Evolutionary conservation across 2,888 invertebrate species (phyloP).

Genomic region (Trissolcus japonicus): DNA sequence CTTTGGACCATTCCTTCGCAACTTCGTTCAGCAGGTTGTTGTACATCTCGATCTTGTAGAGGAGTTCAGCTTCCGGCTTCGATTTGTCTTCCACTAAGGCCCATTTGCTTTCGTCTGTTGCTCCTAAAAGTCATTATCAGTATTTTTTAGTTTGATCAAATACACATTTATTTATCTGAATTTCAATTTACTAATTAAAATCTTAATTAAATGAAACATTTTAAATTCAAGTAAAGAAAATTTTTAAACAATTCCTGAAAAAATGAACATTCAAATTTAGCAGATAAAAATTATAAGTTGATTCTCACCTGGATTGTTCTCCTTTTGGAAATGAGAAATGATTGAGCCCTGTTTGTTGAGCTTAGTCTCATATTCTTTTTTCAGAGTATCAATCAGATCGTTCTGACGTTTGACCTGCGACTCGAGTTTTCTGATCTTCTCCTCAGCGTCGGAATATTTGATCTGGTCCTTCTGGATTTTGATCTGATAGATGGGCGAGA

Average conservation of each 20-base stretch:
- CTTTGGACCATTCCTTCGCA: conserved; percentile 23
- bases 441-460: not conserved
- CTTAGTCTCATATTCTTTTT: conserved; percentile 4
- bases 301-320: not conserved
- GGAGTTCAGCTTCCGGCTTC: conserved; percentile 11
- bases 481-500: conserved; percentile 16
- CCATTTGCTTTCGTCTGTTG: not conserved
- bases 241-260: no score
- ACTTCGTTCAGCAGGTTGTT: conserved; percentile 17
- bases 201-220: no score
- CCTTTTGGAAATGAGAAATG: not conserved
- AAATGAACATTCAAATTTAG: no score
- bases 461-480: conserved; percentile 18
- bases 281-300: no score
- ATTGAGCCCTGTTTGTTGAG: conserved; percentile 5
- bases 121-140: not conserved
- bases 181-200: no score
- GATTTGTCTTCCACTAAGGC: conserved; percentile 4
- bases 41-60: conserved; percentile 25
- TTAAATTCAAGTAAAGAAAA: no score
- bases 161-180: no score
- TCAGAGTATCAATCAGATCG: conserved; percentile 9
- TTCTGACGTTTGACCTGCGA: conserved; percentile 8
- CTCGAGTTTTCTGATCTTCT: conserved; percentile 5
- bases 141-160: no score